Conservation (phyloP, 1,140 invertebrate genomes). For the Sinella curviseta region DNA sequence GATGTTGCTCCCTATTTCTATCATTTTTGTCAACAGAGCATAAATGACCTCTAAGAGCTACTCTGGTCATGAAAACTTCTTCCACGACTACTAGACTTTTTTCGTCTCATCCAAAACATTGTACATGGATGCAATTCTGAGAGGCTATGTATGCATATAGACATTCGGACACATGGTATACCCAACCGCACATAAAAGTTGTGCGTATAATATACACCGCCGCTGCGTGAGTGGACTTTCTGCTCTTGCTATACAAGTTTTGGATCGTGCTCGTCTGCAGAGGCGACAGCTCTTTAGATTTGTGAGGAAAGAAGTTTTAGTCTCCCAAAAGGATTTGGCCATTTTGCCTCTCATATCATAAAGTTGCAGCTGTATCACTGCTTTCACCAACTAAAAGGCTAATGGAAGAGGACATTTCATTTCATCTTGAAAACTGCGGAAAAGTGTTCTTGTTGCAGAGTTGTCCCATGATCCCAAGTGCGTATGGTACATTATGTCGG, state of each 20-base stretch:
- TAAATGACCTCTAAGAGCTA: not conserved
- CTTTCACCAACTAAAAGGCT: constrained; percentile 8
- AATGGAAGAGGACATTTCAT: constrained; percentile 4
- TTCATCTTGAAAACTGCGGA: no score
- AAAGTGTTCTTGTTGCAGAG: no score
- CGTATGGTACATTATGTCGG: not conserved
- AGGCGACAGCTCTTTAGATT: not conserved
- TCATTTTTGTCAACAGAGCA: constrained; percentile 8
- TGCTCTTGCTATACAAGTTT: not conserved
- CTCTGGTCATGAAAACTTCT: not conserved
- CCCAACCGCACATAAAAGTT: no score
- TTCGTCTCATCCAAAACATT: not conserved
- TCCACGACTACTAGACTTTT: not conserved
- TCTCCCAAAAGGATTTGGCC: constrained; percentile 1
- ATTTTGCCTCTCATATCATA: constrained; percentile 16
- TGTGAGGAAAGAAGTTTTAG: constrained; percentile 1
- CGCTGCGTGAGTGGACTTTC: no score
- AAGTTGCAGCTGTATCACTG: not conserved
- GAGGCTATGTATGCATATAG: not conserved
- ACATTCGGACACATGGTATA: no score
- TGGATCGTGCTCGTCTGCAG: not conserved
- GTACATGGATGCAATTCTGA: not conserved
- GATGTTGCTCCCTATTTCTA: not conserved
- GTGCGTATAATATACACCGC: no score
- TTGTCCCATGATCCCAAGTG: not conserved